Base-by-base conservation (phyloP, 2,888 invertebrate species). In the Mesochorus sp. region DNA sequence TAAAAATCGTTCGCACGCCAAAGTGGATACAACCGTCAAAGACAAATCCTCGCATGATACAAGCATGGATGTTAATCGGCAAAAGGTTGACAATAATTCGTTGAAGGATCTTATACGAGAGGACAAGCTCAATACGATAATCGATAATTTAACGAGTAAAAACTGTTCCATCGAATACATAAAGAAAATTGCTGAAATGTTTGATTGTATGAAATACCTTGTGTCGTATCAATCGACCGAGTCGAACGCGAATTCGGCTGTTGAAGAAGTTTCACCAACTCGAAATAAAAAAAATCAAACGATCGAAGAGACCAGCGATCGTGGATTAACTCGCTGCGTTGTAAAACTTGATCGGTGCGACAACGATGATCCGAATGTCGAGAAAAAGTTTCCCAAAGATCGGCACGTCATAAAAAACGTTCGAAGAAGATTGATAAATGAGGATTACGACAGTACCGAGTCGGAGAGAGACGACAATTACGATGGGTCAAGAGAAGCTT, bases 151-250 rank as follows among this genome's bases (percentile, higher is more conserved):
- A 14, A 66, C 76, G 5, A 79, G 85, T 28, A 85, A 85, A 55
- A 86, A 87, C 75, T 87, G 84, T 34, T 70, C 88, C 2, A 44
- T 81, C 10, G 80, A 86, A 17, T 88, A 86, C 21, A 80, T 88
- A 2, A 71, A 80, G 17, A 87, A 87, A 76, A 81, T 90, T 61
- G 66, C 85, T 28, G 79, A 85, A n/a, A 83, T 88, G 70, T 76
- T 88, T 24, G 83, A 87, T 42, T 85, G 83, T 14, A 77, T 88
- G 14, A 84, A 85, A 26, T 86, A 84, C 57, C 53, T 87, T n/a
- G 39, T 84, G 0, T 82, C 83, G 1, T 82, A 85, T 12, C 77
- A 59, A 28, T 24, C 79, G 19, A 55, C 51, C 1, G 71, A 57
- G 19, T 66, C 71, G 6, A n/a, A 28, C 64, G 24, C 3, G 8